Evolutionary conservation across 2,888 invertebrate genomes (phyloP).

Genomic region (Coremacera marginata): DNA sequence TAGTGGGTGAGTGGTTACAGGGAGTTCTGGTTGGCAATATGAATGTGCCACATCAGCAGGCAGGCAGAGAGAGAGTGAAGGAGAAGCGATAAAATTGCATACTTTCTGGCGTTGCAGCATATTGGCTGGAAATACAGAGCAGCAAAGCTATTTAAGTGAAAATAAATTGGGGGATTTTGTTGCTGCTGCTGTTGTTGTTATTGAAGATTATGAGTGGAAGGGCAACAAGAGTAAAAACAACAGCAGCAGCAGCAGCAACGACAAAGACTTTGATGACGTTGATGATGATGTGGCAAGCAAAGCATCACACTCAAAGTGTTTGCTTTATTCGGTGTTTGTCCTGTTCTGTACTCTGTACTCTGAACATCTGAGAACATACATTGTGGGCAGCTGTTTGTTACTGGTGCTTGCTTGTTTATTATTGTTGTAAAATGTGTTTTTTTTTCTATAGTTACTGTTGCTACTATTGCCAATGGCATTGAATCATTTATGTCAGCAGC

Average conservation of each 20-base stretch:
- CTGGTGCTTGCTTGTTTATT: slow-evolving; percentile 2
- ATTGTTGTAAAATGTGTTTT: slow-evolving; percentile 3
- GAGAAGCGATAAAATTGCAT: slow-evolving; percentile 13
- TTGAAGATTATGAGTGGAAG: slow-evolving; percentile 18
- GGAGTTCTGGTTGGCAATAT: background rate
- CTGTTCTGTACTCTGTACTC: background rate
- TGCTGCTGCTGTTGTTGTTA: background rate
- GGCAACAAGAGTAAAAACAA: background rate
- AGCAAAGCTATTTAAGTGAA: slow-evolving; percentile 13
- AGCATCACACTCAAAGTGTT: background rate
- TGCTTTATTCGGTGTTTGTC: background rate
- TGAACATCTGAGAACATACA: background rate
- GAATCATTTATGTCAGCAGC: background rate
- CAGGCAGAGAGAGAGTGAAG: too few species aligned
- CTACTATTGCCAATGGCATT: background rate
- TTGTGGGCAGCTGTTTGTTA: background rate
- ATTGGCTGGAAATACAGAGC: too few species aligned
- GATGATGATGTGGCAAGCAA: slow-evolving; percentile 21
- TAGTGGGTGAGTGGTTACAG: background rate
- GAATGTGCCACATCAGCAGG: slow-evolving; percentile 14
- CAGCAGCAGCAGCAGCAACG: background rate
- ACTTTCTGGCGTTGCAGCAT: slow-evolving; percentile 20
- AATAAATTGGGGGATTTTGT: slow-evolving; percentile 20
- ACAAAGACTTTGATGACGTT: background rate
- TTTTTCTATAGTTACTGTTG: background rate